Conservation (phyloP, 2,888 invertebrate genomes). For the Agrochola lota region DNA sequence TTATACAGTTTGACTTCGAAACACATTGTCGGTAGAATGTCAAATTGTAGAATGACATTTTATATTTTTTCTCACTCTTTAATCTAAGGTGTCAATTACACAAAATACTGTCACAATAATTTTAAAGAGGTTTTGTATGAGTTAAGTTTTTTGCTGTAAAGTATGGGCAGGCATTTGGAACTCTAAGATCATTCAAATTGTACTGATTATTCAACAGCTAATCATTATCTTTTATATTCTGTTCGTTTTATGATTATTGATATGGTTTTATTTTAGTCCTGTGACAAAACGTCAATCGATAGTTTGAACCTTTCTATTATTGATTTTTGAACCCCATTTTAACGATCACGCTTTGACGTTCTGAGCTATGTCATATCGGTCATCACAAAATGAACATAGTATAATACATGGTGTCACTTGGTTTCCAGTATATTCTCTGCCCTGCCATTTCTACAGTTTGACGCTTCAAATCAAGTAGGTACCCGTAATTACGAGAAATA, state of each 20-base stretch:
- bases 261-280: background rate
- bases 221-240: background rate
- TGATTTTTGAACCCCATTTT: background rate
- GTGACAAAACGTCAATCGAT: background rate
- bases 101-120: constrained; percentile 36
- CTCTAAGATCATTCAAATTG: background rate
- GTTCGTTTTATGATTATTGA: constrained; percentile 18
- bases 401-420: background rate
- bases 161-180: background rate
- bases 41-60: constrained; percentile 34
- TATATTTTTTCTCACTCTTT: constrained; percentile 6
- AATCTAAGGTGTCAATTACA: constrained; percentile 34
- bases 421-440: background rate
- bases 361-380: background rate
- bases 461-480: constrained; percentile 19
- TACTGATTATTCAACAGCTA: background rate
- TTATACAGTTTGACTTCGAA: constrained; percentile 13
- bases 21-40: constrained; percentile 26
- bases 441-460: constrained; percentile 31
- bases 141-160: constrained; percentile 1
- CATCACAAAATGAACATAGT: constrained; percentile 1
- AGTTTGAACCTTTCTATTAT: background rate
- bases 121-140: background rate
- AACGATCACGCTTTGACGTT: background rate
- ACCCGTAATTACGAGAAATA: constrained; percentile 57